These are phyloP conservation scores for Camptogramma bilineatum DNA, from an alignment of 2,888 invertebrate species.

Conservation along the genomic window DNA sequence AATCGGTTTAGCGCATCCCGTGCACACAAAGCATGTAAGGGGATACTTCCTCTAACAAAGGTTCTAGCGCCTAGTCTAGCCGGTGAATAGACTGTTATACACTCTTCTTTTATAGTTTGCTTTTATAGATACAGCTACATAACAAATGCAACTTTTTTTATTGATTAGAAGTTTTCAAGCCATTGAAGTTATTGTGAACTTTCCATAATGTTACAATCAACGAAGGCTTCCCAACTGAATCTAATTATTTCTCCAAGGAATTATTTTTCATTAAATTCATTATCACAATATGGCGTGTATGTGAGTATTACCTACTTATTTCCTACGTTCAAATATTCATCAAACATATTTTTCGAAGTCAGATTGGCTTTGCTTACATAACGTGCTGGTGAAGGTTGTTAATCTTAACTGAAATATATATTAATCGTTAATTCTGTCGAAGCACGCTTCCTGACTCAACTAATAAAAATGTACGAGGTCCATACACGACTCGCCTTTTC, in stretches of 20 bases:
- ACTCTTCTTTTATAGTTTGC: conserved; percentile 19
- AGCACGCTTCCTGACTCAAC: conserved; percentile 15
- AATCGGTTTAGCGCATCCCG: conserved; percentile 76
- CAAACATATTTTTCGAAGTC: neutral
- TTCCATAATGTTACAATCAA: neutral
- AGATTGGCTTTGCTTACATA: neutral
- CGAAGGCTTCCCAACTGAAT: too few species aligned
- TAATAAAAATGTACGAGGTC: conserved; percentile 5
- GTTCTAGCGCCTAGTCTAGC: conserved; percentile 63
- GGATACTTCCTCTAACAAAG: conserved; percentile 82
- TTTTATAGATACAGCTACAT: neutral
- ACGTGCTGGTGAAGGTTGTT: neutral
- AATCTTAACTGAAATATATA: neutral
- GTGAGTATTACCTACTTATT: too few species aligned
- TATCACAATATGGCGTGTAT: too few species aligned
- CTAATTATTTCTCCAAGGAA: too few species aligned
- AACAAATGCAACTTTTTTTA: neutral
- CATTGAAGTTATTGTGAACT: neutral
- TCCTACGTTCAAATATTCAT: neutral
- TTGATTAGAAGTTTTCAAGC: too few species aligned
- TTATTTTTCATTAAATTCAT: neutral
- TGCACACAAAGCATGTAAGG: conserved; percentile 78
- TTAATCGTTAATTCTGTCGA: neutral
- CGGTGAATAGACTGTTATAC: conserved; percentile 49
- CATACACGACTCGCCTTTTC: conserved; percentile 7